Conservation (phyloP, 2,113 vertebrate genomes). For the Sylvilagus bachmani region DNA sequence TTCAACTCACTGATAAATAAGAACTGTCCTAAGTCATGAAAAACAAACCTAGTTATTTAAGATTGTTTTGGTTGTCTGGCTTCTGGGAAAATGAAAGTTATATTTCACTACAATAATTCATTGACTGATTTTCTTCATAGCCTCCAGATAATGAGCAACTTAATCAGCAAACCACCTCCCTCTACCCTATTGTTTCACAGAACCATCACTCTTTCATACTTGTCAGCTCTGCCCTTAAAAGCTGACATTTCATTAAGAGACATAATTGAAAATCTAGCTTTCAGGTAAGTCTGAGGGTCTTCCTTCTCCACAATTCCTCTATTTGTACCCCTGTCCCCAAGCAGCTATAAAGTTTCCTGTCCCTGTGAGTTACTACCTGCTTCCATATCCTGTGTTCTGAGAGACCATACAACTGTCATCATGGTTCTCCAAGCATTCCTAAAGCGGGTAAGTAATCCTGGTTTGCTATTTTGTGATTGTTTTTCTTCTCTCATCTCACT, state of each 20-base stretch:
- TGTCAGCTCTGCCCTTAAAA: conserved; percentile 73
- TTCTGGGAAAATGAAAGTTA: conserved; percentile 61
- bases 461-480: not conserved
- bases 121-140: conserved; percentile 66
- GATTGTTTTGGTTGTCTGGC: not conserved
- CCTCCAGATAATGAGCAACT: conserved; percentile 72
- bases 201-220: conserved; percentile 63
- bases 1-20: conserved; percentile 37
- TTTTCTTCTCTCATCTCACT: not conserved
- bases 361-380: not conserved
- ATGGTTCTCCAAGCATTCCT: not conserved
- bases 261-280: conserved; percentile 76
- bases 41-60: conserved; percentile 56
- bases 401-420: not conserved
- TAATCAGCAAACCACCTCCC: conserved; percentile 62
- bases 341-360: not conserved
- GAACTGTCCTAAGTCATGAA: conserved; percentile 44
- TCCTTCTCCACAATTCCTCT: not conserved
- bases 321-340: not conserved
- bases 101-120: conserved; percentile 69
- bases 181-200: conserved; percentile 15
- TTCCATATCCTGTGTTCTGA: not conserved
- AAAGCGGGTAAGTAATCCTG: not conserved
- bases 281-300: conserved; percentile 72
- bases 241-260: conserved; percentile 80